Base-by-base conservation (phyloP, 2,113 vertebrate genomes). In the Phainopepla nitens region DNA sequence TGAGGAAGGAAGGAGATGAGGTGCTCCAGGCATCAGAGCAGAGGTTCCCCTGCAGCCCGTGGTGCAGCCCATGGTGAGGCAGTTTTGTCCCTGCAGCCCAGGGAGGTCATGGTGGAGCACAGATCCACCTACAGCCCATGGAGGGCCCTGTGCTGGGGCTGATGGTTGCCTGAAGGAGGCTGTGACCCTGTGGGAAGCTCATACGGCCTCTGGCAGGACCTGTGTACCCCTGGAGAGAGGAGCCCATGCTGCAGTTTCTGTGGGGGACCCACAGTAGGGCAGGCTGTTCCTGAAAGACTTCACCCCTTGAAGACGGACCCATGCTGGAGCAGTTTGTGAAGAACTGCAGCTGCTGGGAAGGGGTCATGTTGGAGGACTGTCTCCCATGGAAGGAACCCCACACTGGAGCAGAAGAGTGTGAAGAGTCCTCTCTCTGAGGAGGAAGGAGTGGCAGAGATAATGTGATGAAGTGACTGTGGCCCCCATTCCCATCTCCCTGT, bases 161-260 rank as follows among this genome's bases (percentile, higher is more conserved):
- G 36, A 4, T 33, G 44, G 18, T 4, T 45, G 33, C 15, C 45
- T 42, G 11, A 68, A 50, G 35, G 27, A 49, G n/a, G 8, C 9
- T 44, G 35, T 66, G 51, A 36, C 13, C 19, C 29, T 16, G 5
- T 29, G 23, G 47, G 58, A 31, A 56, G 14, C 20, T 31, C 35
- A 36, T 2, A 10, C 0, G 3, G 15, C 3, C 23, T 47, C 39
- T 41, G 51, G 29, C 18, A 41, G 51, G 29, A 77, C 25, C 21
- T 36, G 50, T 31, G 33, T 7, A 28, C 3, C 5, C 13, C 8
- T 31, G 64, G 56, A 58, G 18, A 68, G 15, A 69, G 61, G 11
- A 72, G 13, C 23, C 23, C 23, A 29, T 0, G 0, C 5, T 61
- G 47, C 20, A 54, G 13, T 6, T 47, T 13, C 23, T 5, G 9